phyloP scores from a whole-genome alignment of 2,888 invertebrate genomes.

The Sericinus montela region DNA sequence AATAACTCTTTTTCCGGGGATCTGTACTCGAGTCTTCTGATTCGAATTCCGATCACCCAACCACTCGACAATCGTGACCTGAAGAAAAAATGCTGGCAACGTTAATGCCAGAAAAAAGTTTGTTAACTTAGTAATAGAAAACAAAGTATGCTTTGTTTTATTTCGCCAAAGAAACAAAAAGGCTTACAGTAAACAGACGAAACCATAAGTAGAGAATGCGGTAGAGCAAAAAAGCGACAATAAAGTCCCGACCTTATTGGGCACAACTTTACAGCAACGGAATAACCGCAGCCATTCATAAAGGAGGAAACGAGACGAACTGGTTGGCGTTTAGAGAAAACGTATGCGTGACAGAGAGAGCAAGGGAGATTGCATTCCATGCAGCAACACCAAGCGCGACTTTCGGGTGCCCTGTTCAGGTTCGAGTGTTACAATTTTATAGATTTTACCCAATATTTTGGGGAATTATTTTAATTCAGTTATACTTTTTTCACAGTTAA shows the following conservation, averaged over 20 bases:
- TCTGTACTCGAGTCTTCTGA: too few relatives aligned
- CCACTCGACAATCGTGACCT: too few relatives aligned
- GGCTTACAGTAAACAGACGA: constrained; percentile 8
- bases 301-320: constrained; percentile 59
- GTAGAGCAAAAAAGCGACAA: constrained; percentile 11
- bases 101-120: too few relatives aligned
- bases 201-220: not conserved
- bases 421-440: constrained; percentile 26
- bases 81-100: too few relatives aligned
- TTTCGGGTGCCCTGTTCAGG: constrained; percentile 32
- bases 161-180: constrained; percentile 1
- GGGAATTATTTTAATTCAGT: constrained; percentile 8
- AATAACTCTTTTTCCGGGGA: too few relatives aligned
- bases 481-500: too few relatives aligned
- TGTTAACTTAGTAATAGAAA: too few relatives aligned
- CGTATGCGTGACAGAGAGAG: constrained; percentile 58
- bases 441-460: constrained; percentile 28
- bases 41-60: too few relatives aligned
- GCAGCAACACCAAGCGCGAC: constrained; percentile 33
- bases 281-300: constrained; percentile 62
- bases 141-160: too few relatives aligned
- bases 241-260: constrained; percentile 32
- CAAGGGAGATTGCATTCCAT: constrained; percentile 74
- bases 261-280: constrained; percentile 44
- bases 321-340: constrained; percentile 42